Percentiles rank a stretch among this genome's conserved stretches.
Evolutionary conservation across 1,140 invertebrate genomes (phyloP).

Genomic region (Microplitis demolitor): DNA sequence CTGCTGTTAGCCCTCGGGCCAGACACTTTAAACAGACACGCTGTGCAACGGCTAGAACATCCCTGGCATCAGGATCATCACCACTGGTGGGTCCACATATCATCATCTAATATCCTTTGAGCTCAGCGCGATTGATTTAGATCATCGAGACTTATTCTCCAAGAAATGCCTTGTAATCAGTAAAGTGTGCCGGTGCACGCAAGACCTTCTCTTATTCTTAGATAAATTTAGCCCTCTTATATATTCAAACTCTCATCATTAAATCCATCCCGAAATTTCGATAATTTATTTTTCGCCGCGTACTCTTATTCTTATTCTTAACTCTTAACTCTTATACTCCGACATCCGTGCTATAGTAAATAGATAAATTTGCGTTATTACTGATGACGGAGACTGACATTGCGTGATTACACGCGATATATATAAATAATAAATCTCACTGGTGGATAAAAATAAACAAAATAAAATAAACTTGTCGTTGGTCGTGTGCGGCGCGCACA

Average conservation of each 20-base stretch:
- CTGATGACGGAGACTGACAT: not conserved
- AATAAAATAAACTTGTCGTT: not conserved
- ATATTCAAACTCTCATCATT: not conserved
- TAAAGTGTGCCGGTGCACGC: conserved; percentile 10
- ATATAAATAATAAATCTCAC: not conserved
- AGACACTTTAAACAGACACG: no score
- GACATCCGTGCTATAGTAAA: no score
- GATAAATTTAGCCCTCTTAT: not conserved
- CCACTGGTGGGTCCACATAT: not conserved
- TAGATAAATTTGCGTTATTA: not conserved
- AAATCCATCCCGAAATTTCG: not conserved
- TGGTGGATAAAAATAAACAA: not conserved
- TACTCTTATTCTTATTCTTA: not conserved
- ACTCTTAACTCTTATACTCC: no score
- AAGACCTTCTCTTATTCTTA: not conserved
- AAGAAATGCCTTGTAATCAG: conserved; percentile 17
- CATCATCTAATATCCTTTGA: not conserved
- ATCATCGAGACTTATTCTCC: conserved; percentile 5
- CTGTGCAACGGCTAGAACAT: not conserved
- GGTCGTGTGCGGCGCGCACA: not conserved
- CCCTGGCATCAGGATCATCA: not conserved
- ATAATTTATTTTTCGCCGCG: not conserved
- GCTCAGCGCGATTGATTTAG: conserved; percentile 23
- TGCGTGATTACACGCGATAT: not conserved
- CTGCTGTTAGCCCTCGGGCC: no score